Evolutionary conservation across 2,113 vertebrate species (phyloP), one percentile per base, ranked within the genome.

Genomic region (Rhea americana): DNA sequence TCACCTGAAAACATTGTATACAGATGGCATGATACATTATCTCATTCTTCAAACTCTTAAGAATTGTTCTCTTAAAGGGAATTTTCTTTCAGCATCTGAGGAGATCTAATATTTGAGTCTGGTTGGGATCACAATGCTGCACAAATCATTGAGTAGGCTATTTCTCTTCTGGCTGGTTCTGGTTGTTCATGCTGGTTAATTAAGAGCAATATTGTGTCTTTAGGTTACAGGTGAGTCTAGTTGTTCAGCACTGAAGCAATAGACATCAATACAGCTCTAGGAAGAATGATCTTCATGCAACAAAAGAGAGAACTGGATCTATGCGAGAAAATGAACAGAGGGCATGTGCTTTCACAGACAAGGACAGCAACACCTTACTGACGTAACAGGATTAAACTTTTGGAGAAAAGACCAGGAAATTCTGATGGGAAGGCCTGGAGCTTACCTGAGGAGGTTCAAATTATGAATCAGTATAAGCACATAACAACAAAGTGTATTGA

Each of bases 151-250:
- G 74, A 59, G 30, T 16, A 3, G 2, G 26, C 4, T 43, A 17
- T 45, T 89, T 93, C 30, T 79, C 11, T 63, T 82, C 62, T 82
- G 30, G 50, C n/a, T 81, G 16, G 50, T 79, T 85, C n/a, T 74
- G 10, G 11, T 11, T 72, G 17, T n/a, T 79, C 35, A 41, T 43
- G 19, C 8, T 43, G 26, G 43, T 16, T 76, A 76, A 90, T 56
- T 20, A 51, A 71, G 83, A n/a, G 4, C 17, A 35, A 5, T 43
- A 47, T 62, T 74, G 84, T 47, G 13, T 55, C 30, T 79, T 87
- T 43, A 15, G 9, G 3, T 75, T 82, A 25, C 24, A 59, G 58
- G 75, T 12, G 24, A 26, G 7, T 85, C 43, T 85, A 72, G 7
- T 21, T 13, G 2, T 19, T 73, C 18, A 72, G 20, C 4, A 92